Evolutionary conservation across 2,888 invertebrate genomes (phyloP).

Genomic region (Acronicta aceris): DNA sequence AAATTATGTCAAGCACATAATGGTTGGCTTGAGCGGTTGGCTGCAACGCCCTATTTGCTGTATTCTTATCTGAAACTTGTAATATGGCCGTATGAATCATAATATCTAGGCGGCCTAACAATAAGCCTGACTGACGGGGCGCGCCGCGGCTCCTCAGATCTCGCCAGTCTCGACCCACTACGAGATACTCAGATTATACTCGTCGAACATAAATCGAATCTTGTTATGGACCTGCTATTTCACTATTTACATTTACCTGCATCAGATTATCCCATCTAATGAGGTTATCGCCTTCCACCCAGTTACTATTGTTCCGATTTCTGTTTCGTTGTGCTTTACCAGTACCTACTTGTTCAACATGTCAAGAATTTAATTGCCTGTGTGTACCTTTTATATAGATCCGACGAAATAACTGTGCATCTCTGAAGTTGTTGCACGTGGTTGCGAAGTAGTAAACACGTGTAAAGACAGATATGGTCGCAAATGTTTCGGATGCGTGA

Average conservation of each 20-base stretch:
- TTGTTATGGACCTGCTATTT: constrained; percentile 81
- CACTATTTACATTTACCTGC: constrained; percentile 78
- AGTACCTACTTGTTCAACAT: constrained; percentile 49
- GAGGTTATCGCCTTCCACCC: constrained; percentile 72
- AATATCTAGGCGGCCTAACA: constrained; percentile 79
- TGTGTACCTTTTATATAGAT: not conserved
- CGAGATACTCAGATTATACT: constrained; percentile 74
- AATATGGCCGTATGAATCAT: constrained; percentile 82
- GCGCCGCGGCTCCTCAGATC: constrained; percentile 82
- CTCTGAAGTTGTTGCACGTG: too few relatives aligned
- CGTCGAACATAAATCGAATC: constrained; percentile 83
- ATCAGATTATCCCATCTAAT: constrained; percentile 81
- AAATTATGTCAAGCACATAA: constrained; percentile 82
- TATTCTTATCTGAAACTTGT: constrained; percentile 83
- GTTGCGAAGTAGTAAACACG: too few relatives aligned
- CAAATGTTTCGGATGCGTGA: too few relatives aligned
- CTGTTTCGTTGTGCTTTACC: constrained; percentile 65
- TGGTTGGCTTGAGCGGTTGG: constrained; percentile 74
- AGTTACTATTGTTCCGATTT: constrained; percentile 68
- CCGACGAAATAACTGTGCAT: too few relatives aligned
- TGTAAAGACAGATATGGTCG: too few relatives aligned
- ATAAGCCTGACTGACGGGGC: constrained; percentile 83
- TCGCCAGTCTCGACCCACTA: constrained; percentile 69
- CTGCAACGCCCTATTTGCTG: constrained; percentile 84
- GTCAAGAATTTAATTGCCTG: constrained; percentile 12